Evolutionary conservation across 2,113 vertebrate genomes (phyloP), one percentile per base, ranked within the genome.

Genomic region (Mohoua ochrocephala): DNA sequence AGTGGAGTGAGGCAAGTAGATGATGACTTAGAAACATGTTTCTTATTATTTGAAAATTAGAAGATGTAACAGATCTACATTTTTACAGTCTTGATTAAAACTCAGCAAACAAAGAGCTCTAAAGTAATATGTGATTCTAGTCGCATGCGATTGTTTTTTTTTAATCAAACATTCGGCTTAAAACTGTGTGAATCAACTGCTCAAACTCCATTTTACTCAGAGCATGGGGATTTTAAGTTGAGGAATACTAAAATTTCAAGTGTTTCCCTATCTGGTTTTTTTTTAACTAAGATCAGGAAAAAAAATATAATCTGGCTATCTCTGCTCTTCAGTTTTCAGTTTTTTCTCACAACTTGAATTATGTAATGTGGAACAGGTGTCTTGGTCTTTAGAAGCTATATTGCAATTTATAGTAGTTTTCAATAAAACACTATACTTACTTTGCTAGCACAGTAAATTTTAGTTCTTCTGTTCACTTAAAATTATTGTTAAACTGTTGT

Each of bases 181-280:
- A 86, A 69, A 47, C 1, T 17, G 24, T 73, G 81, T 60, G 33
- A 85, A 91, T 84, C 81, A 65, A 33, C 10, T 57, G 57, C 22
- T 93, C 61, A 88, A 76, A 94, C 49, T 95, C 39, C 57, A 71
- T 75, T 93, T 87, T 70, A 79, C 80, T 87, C 74, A 93, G 33
- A 90, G 30, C 26, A 44, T 27, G 64, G 17, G 13, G 18, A 92
- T 63, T 91, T 91, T 87, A 71, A 73, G 13, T 63, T 15, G 15
- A 95, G 61, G 35, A 42, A 74, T 27, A 75, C 21, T 13, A 37
- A 87, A 61, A 41, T 93, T 93, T 87, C 73, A 57, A 47, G 22
- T 90, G 41, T 49, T 59, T 60, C 17, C 13, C 64, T 52, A 79
- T 31, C 50, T 76, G 54, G 3, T 10, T 37, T 28, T 37, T 24